Base-by-base conservation (phyloP, 2,113 vertebrate species). In the Micronycteris hirsuta region DNA sequence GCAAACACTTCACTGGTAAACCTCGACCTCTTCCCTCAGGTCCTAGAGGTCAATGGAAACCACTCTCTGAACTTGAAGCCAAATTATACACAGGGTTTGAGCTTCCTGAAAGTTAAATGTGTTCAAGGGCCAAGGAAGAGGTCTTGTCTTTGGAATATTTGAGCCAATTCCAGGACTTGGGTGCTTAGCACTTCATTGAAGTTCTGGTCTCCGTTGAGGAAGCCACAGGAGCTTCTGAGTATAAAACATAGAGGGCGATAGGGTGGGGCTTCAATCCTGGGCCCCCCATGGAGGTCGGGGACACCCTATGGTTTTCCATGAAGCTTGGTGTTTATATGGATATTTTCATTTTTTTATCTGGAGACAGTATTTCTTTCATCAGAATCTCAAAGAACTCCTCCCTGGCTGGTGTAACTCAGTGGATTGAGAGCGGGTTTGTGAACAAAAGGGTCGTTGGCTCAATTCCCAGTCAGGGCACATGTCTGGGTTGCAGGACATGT, bases 271-370 rank as follows among this genome's bases (percentile, higher is more conserved):
- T 41, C 43, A n/a, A 41, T 28, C 36, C 43, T 15, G 33, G 17
- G 15, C 63, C 31, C 68, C 68, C 8, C 36, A 0, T 0, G 6
- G 54, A 78, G 38, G 41, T 36, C 3, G 14, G 36, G 47, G 61
- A 77, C 63, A 5, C 28, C 15, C 45, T 45, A 7, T 2, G 1
- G 17, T 47, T 73, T 33, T 54, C 82, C 73, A 19, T 5, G 41
- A 74, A 92, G 26, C 49, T n/a, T 36, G 14, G 0, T 20, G n/a
- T 45, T 90, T 76, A 47, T 76, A 6, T 52, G 17, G 16, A 20
- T 83, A 16, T 93, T 93, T 45, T 31, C 24, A 11, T 67, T 85
- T 90, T 90, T 95, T 93, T n/a, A 52, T 52, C 43, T 87, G 52
- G 16, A 26, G 88, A 61, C 26, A 52, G 13, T n/a, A 80, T 38